Evolutionary conservation across 2,797 vertebrate species (phyloP).

Genomic region (Sebastes iracundus): DNA sequence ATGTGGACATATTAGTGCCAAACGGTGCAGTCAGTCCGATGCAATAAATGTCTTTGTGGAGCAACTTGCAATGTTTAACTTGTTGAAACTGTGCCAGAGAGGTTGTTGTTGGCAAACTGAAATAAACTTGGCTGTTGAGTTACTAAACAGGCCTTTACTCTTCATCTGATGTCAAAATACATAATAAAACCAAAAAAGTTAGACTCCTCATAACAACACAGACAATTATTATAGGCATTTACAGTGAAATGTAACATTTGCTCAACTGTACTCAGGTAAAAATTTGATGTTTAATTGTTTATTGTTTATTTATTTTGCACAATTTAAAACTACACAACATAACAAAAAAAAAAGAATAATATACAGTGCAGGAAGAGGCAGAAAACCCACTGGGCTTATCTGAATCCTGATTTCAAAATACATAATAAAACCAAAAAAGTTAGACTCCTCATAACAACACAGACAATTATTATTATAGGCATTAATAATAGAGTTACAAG

Average conservation of each 20-base stretch:
- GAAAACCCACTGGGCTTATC: too few relatives aligned
- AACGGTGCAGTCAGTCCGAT: background rate
- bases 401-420: background rate
- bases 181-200: background rate
- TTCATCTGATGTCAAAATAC: background rate
- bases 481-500: too few relatives aligned
- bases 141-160: background rate
- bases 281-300: too few relatives aligned
- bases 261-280: too few relatives aligned
- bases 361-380: too few relatives aligned
- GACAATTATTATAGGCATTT: background rate
- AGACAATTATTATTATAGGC: background rate
- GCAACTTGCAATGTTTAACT: background rate
- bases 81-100: background rate
- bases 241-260: too few relatives aligned
- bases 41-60: background rate
- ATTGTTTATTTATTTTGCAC: too few relatives aligned
- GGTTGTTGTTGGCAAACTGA: background rate
- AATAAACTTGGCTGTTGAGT: background rate
- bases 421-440: background rate
- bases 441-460: background rate
- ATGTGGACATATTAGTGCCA: background rate
- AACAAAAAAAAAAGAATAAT: too few relatives aligned
- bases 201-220: background rate
- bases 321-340: too few relatives aligned